phyloP scores from a whole-genome alignment of 1,140 invertebrate genomes.

The Anastatus disparis region DNA sequence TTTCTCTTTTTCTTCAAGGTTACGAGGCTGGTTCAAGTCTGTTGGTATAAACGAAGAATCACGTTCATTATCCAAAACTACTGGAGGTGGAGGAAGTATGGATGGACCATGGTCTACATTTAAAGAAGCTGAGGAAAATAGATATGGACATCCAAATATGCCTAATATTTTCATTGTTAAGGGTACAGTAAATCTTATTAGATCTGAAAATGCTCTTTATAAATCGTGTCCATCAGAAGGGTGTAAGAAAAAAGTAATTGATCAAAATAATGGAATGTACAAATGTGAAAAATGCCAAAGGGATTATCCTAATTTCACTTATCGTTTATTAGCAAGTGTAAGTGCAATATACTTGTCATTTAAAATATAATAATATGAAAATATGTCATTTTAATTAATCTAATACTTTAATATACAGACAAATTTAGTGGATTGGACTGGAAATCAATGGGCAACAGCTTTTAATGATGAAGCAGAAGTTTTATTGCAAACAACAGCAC shows the following conservation, averaged over 20 bases:
- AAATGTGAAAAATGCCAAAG: conserved; percentile 94
- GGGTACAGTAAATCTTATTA: conserved; percentile 76
- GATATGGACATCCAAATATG: conserved; percentile 76
- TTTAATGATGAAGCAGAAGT: conserved; percentile 90
- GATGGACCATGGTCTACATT: conserved; percentile 73
- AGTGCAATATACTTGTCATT: conserved; percentile 57
- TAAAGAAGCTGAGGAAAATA: conserved; percentile 75
- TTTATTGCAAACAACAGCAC: conserved; percentile 79
- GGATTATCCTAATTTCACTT: conserved; percentile 87
- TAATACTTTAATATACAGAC: conserved; percentile 66
- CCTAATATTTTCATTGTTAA: conserved; percentile 82
- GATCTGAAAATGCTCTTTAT: conserved; percentile 86
- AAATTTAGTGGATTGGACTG: conserved; percentile 84
- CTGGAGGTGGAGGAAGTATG: conserved; percentile 43
- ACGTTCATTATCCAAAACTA: conserved; percentile 53
- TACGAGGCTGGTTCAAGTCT: conserved; percentile 91
- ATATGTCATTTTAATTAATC: too few species aligned
- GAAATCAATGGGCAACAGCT: conserved; percentile 86
- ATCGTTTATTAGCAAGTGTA: conserved; percentile 84
- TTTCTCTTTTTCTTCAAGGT: conserved; percentile 52
- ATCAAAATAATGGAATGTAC: conserved; percentile 87
- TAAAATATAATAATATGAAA: conserved; percentile 33
- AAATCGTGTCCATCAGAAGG: conserved; percentile 86
- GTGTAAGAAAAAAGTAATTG: conserved; percentile 94
- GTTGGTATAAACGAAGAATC: conserved; percentile 73